A percentile compares a stretch with the other conserved stretches of the same genome.
These are phyloP conservation scores for Pterobdella sp. DNA, from an alignment of 2,888 invertebrate species.

Conservation along the genomic window DNA sequence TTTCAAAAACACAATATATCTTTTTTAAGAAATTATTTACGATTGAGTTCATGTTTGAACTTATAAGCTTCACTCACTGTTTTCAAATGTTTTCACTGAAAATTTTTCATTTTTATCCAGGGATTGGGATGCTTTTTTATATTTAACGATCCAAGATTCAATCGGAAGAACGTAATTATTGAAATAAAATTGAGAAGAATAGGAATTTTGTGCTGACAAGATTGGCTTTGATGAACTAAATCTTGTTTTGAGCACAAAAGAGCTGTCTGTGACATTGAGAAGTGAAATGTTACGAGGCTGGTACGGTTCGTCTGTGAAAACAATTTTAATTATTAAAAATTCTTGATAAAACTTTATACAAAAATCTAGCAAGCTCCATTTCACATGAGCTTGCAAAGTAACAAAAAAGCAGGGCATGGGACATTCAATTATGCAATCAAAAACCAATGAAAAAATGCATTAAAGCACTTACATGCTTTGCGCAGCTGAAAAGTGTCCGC, in stretches of 20 bases:
- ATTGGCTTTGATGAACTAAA: not conserved
- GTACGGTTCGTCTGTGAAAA: conserved; percentile 18
- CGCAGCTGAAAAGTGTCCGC: conserved; percentile 15
- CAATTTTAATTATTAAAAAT: not conserved
- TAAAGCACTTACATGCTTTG: conserved; percentile 26
- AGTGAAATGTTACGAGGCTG: conserved; percentile 24
- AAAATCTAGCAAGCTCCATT: too few relatives aligned
- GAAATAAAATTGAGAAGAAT: not conserved
- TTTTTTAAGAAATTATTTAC: not conserved
- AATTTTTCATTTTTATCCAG: not conserved
- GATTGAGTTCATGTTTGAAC: too few relatives aligned
- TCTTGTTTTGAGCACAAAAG: conserved; percentile 15
- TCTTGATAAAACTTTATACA: too few relatives aligned
- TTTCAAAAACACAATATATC: not conserved
- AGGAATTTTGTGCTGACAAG: not conserved
- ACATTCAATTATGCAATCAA: not conserved
- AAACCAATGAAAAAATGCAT: not conserved
- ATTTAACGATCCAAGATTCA: conserved; percentile 24
- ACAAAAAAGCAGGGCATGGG: too few relatives aligned
- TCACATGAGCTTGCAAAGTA: too few relatives aligned
- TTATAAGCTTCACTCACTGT: not conserved
- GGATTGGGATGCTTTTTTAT: not conserved
- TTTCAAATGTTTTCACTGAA: not conserved
- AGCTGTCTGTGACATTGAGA: conserved; percentile 15
- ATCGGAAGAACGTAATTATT: conserved; percentile 1